Conservation (phyloP, 2,888 invertebrate genomes). For the Oscheius onirici region DNA sequence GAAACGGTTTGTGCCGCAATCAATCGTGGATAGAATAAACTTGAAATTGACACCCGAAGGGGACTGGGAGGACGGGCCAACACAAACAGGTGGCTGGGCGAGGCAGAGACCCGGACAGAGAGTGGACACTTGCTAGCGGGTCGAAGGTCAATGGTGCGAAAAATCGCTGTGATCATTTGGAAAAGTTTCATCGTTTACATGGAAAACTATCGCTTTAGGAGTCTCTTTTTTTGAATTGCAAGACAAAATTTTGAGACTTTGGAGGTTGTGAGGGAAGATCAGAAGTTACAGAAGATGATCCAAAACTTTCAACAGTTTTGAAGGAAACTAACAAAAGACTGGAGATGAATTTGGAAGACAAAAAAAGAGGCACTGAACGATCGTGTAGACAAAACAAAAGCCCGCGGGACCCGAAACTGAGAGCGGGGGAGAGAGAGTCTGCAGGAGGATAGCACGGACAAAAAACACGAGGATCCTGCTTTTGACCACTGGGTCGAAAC, state of each 20-base stretch:
- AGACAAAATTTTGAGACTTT: neutral
- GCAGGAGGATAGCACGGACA: neutral
- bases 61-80: no score
- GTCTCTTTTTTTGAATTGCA: neutral
- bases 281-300: neutral
- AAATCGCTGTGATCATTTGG: no score
- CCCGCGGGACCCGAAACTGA: no score
- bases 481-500: neutral
- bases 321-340: neutral
- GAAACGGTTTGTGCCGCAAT: neutral
- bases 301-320: neutral
- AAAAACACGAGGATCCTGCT: neutral
- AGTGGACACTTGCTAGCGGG: slow-evolving; percentile 1
- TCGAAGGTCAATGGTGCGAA: neutral
- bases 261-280: neutral
- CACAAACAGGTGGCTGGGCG: neutral
- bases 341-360: slow-evolving; percentile 1
- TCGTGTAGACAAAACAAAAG: no score
- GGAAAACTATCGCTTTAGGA: neutral
- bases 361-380: neutral
- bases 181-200: neutral
- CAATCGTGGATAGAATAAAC: slow-evolving; percentile 1
- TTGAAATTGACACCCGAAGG: slow-evolving; percentile 4
- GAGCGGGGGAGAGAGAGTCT: neutral
- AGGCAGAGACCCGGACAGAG: no score